These are phyloP conservation scores for Axis porcinus DNA, from an alignment of 2,113 vertebrate genomes.

Conservation along the genomic window DNA sequence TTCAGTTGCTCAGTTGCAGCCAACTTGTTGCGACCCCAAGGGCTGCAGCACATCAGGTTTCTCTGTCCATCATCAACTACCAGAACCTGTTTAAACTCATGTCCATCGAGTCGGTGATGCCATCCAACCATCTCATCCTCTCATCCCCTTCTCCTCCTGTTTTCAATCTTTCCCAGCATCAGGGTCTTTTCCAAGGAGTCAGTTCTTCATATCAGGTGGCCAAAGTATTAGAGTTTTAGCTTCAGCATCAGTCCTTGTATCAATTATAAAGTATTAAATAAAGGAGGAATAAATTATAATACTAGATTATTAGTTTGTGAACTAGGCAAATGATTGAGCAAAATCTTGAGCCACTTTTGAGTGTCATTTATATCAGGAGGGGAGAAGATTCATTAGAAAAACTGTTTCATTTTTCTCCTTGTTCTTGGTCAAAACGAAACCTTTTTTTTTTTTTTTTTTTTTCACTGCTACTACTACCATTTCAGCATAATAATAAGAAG, in stretches of 20 bases:
- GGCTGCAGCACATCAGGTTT: not conserved
- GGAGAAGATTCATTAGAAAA: not conserved
- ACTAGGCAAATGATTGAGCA: not conserved
- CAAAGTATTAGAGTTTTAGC: not conserved
- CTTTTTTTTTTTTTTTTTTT: not conserved
- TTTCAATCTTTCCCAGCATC: not conserved
- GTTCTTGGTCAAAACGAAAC: not conserved
- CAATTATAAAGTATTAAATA: not conserved
- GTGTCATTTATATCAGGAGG: not conserved
- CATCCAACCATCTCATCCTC: not conserved
- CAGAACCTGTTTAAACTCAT: not conserved
- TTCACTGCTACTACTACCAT: not conserved
- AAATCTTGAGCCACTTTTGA: not conserved
- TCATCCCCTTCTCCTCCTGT: not conserved
- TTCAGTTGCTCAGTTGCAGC: not conserved
- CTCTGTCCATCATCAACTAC: not conserved
- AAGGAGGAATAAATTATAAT: not conserved
- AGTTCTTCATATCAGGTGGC: not conserved
- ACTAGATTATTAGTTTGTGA: not conserved
- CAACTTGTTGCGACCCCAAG: not conserved
- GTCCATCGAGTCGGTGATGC: not conserved
- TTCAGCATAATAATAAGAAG: not conserved
- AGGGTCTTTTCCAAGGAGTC: not conserved
- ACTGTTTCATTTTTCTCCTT: not conserved
- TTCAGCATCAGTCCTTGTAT: not conserved